Percentiles rank a stretch among this genome's conserved stretches.
Evolutionary conservation across 1,140 invertebrate species (phyloP).

Genomic region (Acromyrmex heyeri): DNA sequence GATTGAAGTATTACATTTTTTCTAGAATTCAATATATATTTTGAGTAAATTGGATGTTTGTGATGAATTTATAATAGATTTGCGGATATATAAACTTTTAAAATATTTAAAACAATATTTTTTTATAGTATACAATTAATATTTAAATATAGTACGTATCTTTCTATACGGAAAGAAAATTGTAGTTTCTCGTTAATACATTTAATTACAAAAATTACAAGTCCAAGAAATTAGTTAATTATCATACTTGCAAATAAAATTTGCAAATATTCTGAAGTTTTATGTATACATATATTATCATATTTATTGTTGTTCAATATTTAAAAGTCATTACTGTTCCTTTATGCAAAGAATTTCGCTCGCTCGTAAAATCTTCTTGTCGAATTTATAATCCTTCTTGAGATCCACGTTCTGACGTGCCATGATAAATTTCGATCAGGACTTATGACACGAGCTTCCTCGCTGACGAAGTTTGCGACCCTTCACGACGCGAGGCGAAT

Average conservation of each 20-base stretch:
- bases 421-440: conserved; percentile 45
- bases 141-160: no score
- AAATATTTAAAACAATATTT: no score
- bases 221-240: not conserved
- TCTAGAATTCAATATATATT: no score
- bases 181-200: not conserved
- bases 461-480: conserved; percentile 31
- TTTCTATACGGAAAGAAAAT: not conserved
- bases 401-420: conserved; percentile 17
- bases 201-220: not conserved
- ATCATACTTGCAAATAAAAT: not conserved
- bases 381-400: conserved; percentile 33
- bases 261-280: not conserved
- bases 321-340: not conserved
- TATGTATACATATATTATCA: not conserved
- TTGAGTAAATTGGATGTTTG: no score
- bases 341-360: not conserved
- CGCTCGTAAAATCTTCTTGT: conserved; percentile 9
- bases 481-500: conserved; percentile 28
- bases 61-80: no score
- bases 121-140: no score
- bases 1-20: no score
- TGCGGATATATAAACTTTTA: no score
- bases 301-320: conserved; percentile 27
- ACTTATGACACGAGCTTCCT: conserved; percentile 13